Base-by-base conservation (phyloP, 1,140 invertebrate genomes). In the Orussus abietinus region DNA sequence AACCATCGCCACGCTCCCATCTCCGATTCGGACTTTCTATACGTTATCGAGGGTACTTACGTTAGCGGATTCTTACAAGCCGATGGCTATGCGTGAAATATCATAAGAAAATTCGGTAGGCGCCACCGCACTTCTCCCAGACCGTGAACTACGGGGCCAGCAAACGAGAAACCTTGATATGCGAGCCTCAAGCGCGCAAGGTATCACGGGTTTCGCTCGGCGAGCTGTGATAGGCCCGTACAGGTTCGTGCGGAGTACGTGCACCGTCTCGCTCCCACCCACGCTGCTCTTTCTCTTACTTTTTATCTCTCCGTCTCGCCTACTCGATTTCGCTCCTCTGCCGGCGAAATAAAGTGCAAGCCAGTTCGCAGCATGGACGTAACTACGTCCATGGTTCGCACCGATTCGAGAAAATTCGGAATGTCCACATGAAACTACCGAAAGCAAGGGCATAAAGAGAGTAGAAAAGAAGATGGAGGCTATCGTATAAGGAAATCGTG, bases 21-120 rank as follows among this genome's bases (percentile, higher is more conserved):
- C 21, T n/a, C 6, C 15, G 9, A 20, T 22, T 36, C 34, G 14
- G 34, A 22, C 34, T 20, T 19, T 36, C 26, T 15, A 36, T 20
- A n/a, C 5, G 21, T n/a, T 36, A 15, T 3, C 12, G 12, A 21
- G n/a, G 10, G 4, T 60, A 63, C 60, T 62, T 47, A 62, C 60
- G 48, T 35, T 42, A 59, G 47, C 50, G 29, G 47, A 45, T 43
- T 36, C 35, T 36, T 47, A 31, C 43, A 50, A 49, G 34, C 33
- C 35, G 31, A 55, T 40, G 21, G 31, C 57, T 57, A 59, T 44
- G 28, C 47, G 38, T 55, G 42, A 48, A 51, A 59, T 56, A 47
- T 62, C 51, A 59, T 62, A 62, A 56, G 49, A 53, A 41, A 47
- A 57, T 55, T 34, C 38, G 32, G 28, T 43, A 50, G 47, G 41